Base-by-base conservation (phyloP, 2,113 vertebrate genomes). In the Podilymbus podiceps region DNA sequence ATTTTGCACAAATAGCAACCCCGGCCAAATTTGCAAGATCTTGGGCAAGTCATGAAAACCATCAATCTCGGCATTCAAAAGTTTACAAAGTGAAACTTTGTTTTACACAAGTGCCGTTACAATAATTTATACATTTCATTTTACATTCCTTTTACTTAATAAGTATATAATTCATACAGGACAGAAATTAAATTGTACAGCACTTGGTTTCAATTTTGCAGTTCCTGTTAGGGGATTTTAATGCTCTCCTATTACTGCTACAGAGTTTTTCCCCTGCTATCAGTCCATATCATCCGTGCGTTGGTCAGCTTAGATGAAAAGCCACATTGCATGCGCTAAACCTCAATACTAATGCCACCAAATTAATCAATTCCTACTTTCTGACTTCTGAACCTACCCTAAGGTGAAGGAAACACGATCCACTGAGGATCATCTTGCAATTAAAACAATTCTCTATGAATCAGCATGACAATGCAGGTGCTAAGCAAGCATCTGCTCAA, bases 401-500 rank as follows among this genome's bases (percentile, higher is more conserved):
- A 94, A 95, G 90, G 93, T 94, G 75, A 84, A 73, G 59, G 88
- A 95, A 95, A 96, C 90, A 90, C 3, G 25, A 97, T 93, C 94
- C 85, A 21, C 62, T 9, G 83, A 91, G 94, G 94, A 96, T 97
- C 92, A 69, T 90, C 97, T 97, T 89, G 95, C 95, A 97, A 96
- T 98, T 97, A 98, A 95, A 97, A 92, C 95, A 93, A 59, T 94
- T 97, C 97, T 97, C 95, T 88, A 97, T 96, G 95, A 98, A 97
- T 97, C 96, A 95, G 96, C 97, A 97, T 97, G 95, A 97, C 94
- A 97, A 98, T 97, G 82, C 97, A 97, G 95, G 97, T 97, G 96
- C 81, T 94, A 97, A 97, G 92, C 94, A 96, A 94, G 96, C 92
- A 97, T 92, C 95, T 95, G 81, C 59, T 97, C 98, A 97, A 97